A percentile compares a stretch with the other conserved stretches of the same genome.
Conservation (phyloP, 2,888 invertebrate species). For the Cylindroiulus punctatus region DNA sequence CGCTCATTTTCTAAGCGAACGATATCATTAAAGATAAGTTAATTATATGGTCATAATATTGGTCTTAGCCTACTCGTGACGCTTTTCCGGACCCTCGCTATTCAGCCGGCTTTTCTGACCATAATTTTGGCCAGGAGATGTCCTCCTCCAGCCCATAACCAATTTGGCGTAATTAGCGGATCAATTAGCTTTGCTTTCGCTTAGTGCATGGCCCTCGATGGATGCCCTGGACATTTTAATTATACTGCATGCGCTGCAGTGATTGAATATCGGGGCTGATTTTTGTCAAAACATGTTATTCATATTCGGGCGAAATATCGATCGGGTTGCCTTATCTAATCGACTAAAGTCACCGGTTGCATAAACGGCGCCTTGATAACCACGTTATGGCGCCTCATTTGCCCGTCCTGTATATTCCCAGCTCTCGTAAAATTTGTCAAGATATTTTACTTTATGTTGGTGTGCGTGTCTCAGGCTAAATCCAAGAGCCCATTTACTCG, state of each 20-base stretch:
- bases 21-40: conserved; percentile 18
- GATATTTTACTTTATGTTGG: not conserved
- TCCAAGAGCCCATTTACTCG: no score
- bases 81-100: not conserved
- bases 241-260: not conserved
- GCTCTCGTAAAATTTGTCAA: conserved; percentile 1
- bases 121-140: conserved; percentile 9
- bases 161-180: not conserved
- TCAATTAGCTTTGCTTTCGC: conserved; percentile 18
- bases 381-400: not conserved
- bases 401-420: not conserved
- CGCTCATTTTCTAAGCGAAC: not conserved
- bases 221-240: not conserved
- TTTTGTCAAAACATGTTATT: conserved; percentile 18
- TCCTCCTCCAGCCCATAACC: not conserved
- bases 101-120: not conserved
- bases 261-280: not conserved
- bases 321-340: conserved; percentile 9
- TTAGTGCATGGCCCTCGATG: not conserved
- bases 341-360: conserved; percentile 10
- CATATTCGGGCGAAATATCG: not conserved
- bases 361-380: conserved; percentile 18
- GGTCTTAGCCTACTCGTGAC: not conserved
- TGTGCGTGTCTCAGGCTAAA: not conserved
- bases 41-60: conserved; percentile 18